phyloP scores from a whole-genome alignment of 2,888 invertebrate species.

The Deilephila elpenor region DNA sequence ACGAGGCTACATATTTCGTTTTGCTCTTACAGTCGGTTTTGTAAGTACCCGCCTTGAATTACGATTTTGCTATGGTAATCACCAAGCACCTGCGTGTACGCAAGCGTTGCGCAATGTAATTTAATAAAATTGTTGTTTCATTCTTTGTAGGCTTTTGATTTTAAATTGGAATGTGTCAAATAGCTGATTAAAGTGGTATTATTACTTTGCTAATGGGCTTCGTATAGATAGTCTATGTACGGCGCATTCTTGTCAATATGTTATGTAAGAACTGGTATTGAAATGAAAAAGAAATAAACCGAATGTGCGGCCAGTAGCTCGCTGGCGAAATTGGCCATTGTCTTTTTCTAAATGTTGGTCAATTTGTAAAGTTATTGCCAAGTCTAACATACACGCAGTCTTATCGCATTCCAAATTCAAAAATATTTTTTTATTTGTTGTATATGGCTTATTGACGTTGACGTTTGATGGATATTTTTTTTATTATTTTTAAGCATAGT shows the following conservation, averaged over 20 bases:
- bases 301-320: no score
- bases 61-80: constrained; percentile 43
- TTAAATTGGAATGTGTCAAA: constrained; percentile 27
- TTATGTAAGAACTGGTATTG: no score
- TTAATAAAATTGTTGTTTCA: constrained; percentile 27
- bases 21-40: constrained; percentile 40
- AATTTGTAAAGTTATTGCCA: no score
- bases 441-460: neutral
- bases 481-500: neutral
- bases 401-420: neutral
- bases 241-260: no score
- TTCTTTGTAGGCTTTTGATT: constrained; percentile 18
- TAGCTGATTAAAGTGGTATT: constrained; percentile 27
- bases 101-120: constrained; percentile 29
- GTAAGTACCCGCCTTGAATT: constrained; percentile 37
- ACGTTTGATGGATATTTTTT: neutral
- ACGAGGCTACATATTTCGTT: constrained; percentile 30
- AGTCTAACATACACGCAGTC: no score
- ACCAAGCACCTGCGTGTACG: constrained; percentile 40
- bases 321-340: no score
- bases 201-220: constrained; percentile 31
- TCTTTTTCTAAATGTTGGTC: no score
- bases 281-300: no score
- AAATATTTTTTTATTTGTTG: neutral
- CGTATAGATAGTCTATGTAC: no score